These are phyloP conservation scores for Magallana ariakensis DNA, from an alignment of 1,140 invertebrate genomes.

Conservation along the genomic window DNA sequence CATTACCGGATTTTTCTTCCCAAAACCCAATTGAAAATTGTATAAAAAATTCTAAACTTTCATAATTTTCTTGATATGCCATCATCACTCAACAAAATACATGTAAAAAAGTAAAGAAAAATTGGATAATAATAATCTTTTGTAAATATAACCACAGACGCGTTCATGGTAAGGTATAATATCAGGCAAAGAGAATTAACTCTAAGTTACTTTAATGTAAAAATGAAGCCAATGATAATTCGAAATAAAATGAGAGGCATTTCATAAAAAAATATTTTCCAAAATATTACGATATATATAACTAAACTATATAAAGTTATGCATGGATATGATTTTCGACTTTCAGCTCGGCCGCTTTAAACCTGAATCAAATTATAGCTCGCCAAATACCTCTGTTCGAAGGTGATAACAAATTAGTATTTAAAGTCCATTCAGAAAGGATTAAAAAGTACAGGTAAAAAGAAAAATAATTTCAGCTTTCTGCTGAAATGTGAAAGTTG, in stretches of 20 bases:
- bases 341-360: no score
- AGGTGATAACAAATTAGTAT: constrained; percentile 14
- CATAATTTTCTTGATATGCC: no score
- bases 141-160: neutral
- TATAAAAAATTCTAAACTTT: no score
- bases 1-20: no score
- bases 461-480: neutral
- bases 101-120: neutral
- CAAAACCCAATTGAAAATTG: no score
- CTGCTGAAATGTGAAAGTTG: constrained; percentile 24
- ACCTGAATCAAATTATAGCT: neutral
- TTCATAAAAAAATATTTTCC: no score
- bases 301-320: no score
- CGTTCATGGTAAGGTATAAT: no score
- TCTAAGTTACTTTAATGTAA: neutral
- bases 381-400: constrained; percentile 2
- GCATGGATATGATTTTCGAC: no score
- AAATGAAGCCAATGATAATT: no score
- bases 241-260: no score
- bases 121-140: neutral
- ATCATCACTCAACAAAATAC: neutral
- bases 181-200: constrained; percentile 21
- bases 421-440: neutral
- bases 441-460: neutral
- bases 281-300: no score